A percentile compares a stretch with the other conserved stretches of the same genome.
phyloP scores from a whole-genome alignment of 1,140 invertebrate species.

The Lordiphosa mommai region DNA sequence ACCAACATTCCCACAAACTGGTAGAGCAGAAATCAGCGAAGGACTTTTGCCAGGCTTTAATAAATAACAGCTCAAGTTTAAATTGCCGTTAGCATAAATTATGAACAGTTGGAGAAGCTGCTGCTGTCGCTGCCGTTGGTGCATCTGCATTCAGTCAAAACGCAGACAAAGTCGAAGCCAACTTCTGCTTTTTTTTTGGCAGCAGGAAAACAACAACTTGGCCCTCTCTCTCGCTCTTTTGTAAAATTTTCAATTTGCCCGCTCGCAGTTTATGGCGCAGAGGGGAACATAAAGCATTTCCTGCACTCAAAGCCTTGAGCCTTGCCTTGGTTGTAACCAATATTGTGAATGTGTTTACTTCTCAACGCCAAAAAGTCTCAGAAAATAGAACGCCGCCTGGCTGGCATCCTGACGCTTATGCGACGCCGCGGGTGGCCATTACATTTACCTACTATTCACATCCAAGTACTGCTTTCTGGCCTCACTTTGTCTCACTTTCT shows the following conservation, averaged over 20 bases:
- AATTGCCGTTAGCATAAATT: constrained; percentile 77
- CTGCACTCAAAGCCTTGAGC: constrained; percentile 45
- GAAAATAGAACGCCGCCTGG: constrained; percentile 60
- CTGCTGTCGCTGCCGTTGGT: constrained; percentile 48
- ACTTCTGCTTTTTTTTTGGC: constrained; percentile 18
- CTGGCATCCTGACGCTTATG: constrained; percentile 38
- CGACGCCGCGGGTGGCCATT: constrained; percentile 43
- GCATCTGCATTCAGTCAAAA: too few relatives aligned
- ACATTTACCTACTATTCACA: constrained; percentile 49
- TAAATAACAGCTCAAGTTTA: constrained; percentile 73
- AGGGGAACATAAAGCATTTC: constrained; percentile 61
- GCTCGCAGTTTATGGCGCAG: constrained; percentile 48
- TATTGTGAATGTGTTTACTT: constrained; percentile 40
- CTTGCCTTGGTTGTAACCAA: constrained; percentile 1
- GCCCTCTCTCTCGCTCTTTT: constrained; percentile 17
- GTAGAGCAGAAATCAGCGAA: neutral
- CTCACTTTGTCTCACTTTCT: constrained; percentile 5
- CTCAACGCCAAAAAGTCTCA: constrained; percentile 34
- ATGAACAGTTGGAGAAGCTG: constrained; percentile 65
- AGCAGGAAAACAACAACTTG: constrained; percentile 23
- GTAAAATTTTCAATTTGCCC: constrained; percentile 69
- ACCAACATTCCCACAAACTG: constrained; percentile 1
- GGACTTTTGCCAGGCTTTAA: constrained; percentile 49
- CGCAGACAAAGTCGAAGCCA: neutral
- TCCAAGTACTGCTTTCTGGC: constrained; percentile 24